These are phyloP conservation scores for Drosophila obscura DNA, from an alignment of 1,140 invertebrate species.

Conservation along the genomic window DNA sequence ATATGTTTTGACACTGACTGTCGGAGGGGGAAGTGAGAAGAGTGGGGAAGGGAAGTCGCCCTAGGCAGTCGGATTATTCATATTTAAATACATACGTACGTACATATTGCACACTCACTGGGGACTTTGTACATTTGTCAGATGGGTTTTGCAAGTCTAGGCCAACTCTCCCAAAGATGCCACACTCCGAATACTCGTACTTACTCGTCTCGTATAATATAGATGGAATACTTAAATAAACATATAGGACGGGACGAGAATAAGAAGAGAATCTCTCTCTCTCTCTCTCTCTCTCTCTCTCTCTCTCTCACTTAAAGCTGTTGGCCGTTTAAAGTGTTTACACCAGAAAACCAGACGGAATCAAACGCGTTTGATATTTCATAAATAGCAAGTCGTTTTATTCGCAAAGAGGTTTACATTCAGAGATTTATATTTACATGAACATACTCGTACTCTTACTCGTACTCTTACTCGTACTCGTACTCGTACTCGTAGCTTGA, in stretches of 20 bases:
- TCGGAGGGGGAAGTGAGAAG: not conserved
- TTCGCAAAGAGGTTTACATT: constrained; percentile 64
- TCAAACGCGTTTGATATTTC: constrained; percentile 30
- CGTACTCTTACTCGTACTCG: not conserved
- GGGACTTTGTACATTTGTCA: constrained; percentile 13
- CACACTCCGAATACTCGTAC: not conserved
- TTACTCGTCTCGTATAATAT: constrained; percentile 32
- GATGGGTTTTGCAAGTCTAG: constrained; percentile 26
- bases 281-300: not conserved
- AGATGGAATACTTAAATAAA: constrained; percentile 49
- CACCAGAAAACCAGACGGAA: constrained; percentile 25
- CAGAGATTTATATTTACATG: constrained; percentile 58
- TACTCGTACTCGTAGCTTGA: not conserved
- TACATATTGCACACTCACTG: constrained; percentile 12
- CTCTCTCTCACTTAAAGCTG: constrained; percentile 3
- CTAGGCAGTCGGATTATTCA: constrained; percentile 66
- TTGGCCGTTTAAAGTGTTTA: constrained; percentile 31
- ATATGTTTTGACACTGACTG: constrained; percentile 26
- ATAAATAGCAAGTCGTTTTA: constrained; percentile 65
- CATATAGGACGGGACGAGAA: not conserved
- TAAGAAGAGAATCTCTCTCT: no score
- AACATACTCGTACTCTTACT: constrained; percentile 28
- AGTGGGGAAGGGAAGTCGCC: not conserved
- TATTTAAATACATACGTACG: constrained; percentile 57
- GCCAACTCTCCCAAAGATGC: constrained; percentile 10